Percentiles rank a stretch among this genome's conserved stretches.
phyloP scores from a whole-genome alignment of 2,888 invertebrate species.

The Parasteatoda lunata region DNA sequence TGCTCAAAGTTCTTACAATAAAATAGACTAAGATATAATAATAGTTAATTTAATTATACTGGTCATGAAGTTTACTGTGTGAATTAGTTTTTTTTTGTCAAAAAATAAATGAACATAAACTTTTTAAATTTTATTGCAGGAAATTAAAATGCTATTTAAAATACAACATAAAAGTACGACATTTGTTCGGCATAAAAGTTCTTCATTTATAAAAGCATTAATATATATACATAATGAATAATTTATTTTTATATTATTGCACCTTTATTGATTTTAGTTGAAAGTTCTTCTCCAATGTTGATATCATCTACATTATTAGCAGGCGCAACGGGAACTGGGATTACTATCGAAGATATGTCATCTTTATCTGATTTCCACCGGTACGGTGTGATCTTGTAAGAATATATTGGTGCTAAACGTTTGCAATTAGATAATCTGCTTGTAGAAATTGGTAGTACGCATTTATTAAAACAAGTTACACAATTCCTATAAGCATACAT shows the following conservation, averaged over 20 bases:
- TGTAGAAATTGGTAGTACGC: not conserved
- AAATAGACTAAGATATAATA: no score
- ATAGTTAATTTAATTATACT: no score
- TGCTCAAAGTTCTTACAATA: no score
- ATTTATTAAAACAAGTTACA: not conserved
- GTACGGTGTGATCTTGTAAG: slow-evolving; percentile 1
- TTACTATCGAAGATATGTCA: slow-evolving; percentile 64
- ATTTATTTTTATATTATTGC: not conserved
- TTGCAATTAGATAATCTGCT: not conserved
- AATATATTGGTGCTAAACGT: not conserved
- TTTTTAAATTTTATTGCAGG: no score
- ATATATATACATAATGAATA: no score
- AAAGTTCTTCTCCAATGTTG: slow-evolving; percentile 86
- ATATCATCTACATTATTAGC: slow-evolving; percentile 84
- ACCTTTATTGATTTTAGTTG: slow-evolving; percentile 64
- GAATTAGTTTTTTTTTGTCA: no score
- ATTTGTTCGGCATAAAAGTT: no score
- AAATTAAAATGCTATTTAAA: no score
- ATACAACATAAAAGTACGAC: no score
- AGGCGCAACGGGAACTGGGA: slow-evolving; percentile 78
- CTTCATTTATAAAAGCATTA: no score
- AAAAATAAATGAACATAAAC: no score
- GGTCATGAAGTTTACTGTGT: no score
- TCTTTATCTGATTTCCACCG: slow-evolving; percentile 60
- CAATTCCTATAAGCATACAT: not conserved